These are phyloP conservation scores for Thunnus maccoyii DNA, from an alignment of 2,113 vertebrate genomes.

Conservation along the genomic window DNA sequence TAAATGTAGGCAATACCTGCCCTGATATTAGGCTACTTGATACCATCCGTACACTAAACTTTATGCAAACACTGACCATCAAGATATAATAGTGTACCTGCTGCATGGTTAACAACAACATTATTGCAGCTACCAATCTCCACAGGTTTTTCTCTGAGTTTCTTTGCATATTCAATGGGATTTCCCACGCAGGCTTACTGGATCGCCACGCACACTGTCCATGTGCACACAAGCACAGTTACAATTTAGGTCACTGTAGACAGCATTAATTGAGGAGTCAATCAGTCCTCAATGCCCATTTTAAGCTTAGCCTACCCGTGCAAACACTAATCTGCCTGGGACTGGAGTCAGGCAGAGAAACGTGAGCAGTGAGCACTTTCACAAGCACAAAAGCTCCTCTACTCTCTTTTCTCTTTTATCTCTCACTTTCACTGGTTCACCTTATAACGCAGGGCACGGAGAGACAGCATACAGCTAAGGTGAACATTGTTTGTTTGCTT, in stretches of 20 bases:
- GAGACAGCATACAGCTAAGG: background rate
- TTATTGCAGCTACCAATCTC: background rate
- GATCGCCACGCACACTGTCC: conserved; percentile 1
- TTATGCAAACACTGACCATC: background rate
- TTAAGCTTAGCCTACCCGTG: conserved; percentile 68
- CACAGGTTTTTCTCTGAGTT: background rate
- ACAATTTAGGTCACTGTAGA: conserved; percentile 72
- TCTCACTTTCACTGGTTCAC: conserved; percentile 2
- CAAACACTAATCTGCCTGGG: conserved; percentile 75
- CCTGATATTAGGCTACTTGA: background rate
- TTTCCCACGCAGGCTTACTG: conserved; percentile 22
- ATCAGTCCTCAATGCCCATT: conserved; percentile 56
- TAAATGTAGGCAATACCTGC: background rate
- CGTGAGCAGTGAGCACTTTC: conserved; percentile 71
- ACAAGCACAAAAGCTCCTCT: conserved; percentile 36
- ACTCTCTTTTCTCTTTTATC: conserved; percentile 8
- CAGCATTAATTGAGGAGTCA: conserved; percentile 64
- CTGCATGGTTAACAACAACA: background rate
- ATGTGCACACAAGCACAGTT: conserved; percentile 14
- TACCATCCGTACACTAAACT: background rate
- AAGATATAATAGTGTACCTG: background rate
- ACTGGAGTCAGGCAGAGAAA: conserved; percentile 71
- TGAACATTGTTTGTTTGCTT: background rate
- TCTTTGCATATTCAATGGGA: background rate
- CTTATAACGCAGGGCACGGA: background rate